Evolutionary conservation across 2,797 vertebrate genomes (phyloP), one percentile per base, ranked within the genome.

Genomic region (Tenualosa thibaudeaui): DNA sequence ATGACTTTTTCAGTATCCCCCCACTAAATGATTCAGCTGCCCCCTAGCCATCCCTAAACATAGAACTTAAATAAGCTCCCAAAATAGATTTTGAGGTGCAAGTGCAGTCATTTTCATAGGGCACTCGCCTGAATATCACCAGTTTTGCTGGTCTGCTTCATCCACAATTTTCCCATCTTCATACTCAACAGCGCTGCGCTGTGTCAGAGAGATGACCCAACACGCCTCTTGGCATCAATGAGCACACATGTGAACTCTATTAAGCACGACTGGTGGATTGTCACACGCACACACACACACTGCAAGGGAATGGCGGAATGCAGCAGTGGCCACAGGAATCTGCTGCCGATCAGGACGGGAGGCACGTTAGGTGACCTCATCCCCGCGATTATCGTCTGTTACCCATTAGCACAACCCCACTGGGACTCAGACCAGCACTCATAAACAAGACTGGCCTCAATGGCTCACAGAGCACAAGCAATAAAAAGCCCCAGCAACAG

Each of bases 21-120:
- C 88, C 88, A 89, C 85, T 89, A 88, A 93, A 93, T 85, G 86
- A 92, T 91, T 92, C 86, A 91, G 86, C 83, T 90, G 90, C 90
- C 91, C 89, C 81, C 82, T 88, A 90, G 88, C 71, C 71, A 78
- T 78, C 71, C 17, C 71, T 46, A 78, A 78, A 43, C 17, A 78
- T 46, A 46, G 37, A 46, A 17, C 71, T 78, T 78, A 78, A 78
- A 78, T 78, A 46, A 43, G 71, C 71, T 78, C 71, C 71, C 40
- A 78, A 78, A 78, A 78, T 78, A 78, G 71, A 78, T 37, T 15
- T 40, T 17, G 17, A 78, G 9, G 71, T 19, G 40, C 43, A 78
- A 78, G 37, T 78, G 71, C 71, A 78, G 71, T 37, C 71, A 78
- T 78, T 46, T 78, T 78, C 71, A 46, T 46, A 46, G 9, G 71